These are phyloP conservation scores for Mercenaria mercenaria DNA, from an alignment of 1,140 invertebrate genomes.

Conservation along the genomic window DNA sequence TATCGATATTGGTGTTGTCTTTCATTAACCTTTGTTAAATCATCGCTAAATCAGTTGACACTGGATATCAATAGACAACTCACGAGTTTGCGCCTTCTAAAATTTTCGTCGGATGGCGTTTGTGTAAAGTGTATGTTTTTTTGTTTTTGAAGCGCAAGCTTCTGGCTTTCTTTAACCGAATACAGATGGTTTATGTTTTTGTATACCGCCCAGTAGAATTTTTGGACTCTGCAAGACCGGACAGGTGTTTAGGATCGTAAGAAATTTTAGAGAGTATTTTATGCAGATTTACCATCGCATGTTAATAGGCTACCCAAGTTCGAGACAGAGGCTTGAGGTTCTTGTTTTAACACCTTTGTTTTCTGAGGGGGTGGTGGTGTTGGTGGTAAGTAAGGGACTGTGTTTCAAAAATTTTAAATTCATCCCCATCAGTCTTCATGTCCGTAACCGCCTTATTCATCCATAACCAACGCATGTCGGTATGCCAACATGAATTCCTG, in stretches of 20 bases:
- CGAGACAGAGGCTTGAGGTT: not conserved
- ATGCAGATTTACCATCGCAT: not conserved
- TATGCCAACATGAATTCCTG: not conserved
- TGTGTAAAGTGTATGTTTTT: not conserved
- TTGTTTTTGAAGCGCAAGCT: not conserved
- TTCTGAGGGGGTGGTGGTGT: not conserved
- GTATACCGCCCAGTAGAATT: not conserved
- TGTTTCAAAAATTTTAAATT: not conserved
- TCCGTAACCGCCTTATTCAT: not conserved
- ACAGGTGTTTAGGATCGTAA: not conserved
- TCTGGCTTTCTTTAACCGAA: not conserved
- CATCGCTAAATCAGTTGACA: slow-evolving; percentile 36
- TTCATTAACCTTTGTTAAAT: not conserved
- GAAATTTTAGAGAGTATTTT: not conserved
- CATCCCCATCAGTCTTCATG: not conserved
- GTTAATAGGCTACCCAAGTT: not conserved
- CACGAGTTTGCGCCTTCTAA: not conserved
- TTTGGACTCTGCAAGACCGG: not conserved
- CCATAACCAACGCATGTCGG: not conserved
- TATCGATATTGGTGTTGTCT: not conserved
- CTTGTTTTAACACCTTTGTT: not conserved
- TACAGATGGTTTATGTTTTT: not conserved
- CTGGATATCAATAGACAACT: slow-evolving; percentile 33
- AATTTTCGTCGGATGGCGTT: not conserved
- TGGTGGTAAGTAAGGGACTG: too few relatives aligned